Evolutionary conservation across 2,888 invertebrate species (phyloP).

Genomic region (Conomelus anceps): DNA sequence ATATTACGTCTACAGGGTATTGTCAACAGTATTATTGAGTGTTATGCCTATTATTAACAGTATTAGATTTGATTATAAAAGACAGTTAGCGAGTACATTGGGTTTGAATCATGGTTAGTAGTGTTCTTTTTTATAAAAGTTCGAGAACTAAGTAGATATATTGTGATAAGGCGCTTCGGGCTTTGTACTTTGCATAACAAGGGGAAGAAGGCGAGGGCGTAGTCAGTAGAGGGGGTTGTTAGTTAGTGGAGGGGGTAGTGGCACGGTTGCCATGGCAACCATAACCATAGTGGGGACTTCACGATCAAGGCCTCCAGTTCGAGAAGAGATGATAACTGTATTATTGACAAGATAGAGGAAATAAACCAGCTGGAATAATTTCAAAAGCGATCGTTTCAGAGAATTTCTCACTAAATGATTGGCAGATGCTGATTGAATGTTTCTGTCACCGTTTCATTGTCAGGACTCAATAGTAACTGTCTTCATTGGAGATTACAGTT

Average conservation of each 20-base stretch:
- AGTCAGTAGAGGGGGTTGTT: background rate
- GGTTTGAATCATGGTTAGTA: too few species aligned
- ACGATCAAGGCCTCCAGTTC: background rate
- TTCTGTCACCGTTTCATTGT: background rate
- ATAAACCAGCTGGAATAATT: background rate
- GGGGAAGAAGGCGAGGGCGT: background rate
- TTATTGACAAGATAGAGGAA: background rate
- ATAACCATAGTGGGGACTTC: background rate
- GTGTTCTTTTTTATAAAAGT: background rate
- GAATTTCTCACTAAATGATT: background rate
- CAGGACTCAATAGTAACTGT: background rate
- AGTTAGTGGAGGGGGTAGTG: background rate
- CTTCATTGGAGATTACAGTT: background rate
- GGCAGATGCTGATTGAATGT: background rate
- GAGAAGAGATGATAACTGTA: background rate
- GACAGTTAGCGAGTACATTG: too few species aligned
- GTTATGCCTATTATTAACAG: too few species aligned
- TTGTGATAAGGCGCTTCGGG: background rate
- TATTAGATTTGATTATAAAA: too few species aligned
- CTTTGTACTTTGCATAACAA: background rate
- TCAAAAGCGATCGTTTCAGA: background rate
- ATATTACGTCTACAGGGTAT: too few species aligned
- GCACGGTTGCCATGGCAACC: background rate
- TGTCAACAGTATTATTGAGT: too few species aligned
- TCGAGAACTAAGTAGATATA: background rate